Base-by-base conservation (phyloP, 2,797 vertebrate species). In the Melanotaenia maccullochi region DNA sequence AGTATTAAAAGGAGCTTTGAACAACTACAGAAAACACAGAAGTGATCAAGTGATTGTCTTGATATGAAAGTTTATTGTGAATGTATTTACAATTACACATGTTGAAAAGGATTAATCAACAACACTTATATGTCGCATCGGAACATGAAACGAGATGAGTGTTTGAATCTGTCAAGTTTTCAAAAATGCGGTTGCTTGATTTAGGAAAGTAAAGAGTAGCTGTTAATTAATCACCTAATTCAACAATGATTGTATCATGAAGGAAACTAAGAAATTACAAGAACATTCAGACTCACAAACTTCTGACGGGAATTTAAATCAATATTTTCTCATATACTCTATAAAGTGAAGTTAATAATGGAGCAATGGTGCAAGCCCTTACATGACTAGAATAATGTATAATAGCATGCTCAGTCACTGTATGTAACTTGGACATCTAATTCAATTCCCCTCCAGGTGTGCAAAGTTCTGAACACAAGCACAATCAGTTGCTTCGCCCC, bases 401-500 rank as follows among this genome's bases (percentile, higher is more conserved):
- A 25, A 28, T 36, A 1, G 28, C 40, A n/a, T 33, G 3, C 36
- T 12, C 13, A 4, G 13, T 16, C 8, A 47, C 20, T n/a, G 42
- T n/a, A 49, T 49, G 47, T 49, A 49, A 22, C 47, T 22, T 49
- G n/a, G 9, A 49, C 9, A 11, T 49, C 20, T 49, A 8, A 22
- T 22, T 49, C 3, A 4, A 60, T 58, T 71, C n/a, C 33, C 60
- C n/a, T 76, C 24, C 85, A 99, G 97, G 96, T 98, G 35, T 99
- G 97, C 81, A 95, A 94, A 87, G 95, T 94, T 51, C 87, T 97
- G 61, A 98, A 99, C 44, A 92, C 96, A 25, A 97, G 96, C 9
- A 96, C 94, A 0, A 95, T 99, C 79, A 95, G 93, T 75, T 99
- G 97, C 87, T 96, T 96, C 25, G 96, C 97, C 0, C 97, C 97